Base-by-base conservation (phyloP, 2,113 vertebrate genomes). In the Lophochroa leadbeateri region DNA sequence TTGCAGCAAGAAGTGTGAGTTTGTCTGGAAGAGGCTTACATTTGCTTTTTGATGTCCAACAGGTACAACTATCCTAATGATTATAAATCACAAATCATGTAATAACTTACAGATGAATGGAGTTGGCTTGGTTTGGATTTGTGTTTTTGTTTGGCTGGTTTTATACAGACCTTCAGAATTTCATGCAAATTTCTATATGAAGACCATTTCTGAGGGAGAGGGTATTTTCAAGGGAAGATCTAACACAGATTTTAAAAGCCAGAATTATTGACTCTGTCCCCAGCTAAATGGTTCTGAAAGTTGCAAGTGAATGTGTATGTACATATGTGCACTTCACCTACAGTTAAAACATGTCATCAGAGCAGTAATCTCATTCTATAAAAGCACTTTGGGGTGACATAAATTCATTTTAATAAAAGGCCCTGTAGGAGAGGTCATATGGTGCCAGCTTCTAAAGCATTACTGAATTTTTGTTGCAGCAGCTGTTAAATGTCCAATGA, bases 21-120 rank as follows among this genome's bases (percentile, higher is more conserved):
- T 84, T 97, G 49, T 97, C 98, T 60, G 98, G 98, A 97, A 97
- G 96, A 97, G 98, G 98, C 46, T 95, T 98, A 94, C 92, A 80
- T 82, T 87, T 98, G 90, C 94, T 98, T 85, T 98, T 98, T 93
- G 95, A 98, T 88, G 94, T 98, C 65, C 97, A 97, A 60, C 98
- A 98, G 98, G 98, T 98, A 98, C 13, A 71, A 9, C 10, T 82
- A 86, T 82, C 33, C 18, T 44, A 35, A 77, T 72, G 33, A 82
- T 53, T 80, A 57, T 39, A 74, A 75, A 50, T 9, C 63, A 61
- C 0, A 9, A 68, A 78, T 61, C 14, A 27, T 37, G 7, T 65
- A 37, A 11, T 43, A 65, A 77, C 6, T 80, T 79, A n/a, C 0
- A 87, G 57, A 83, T 68, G 14, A 64, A 19, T 17, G 55, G n/a